Evolutionary conservation across 2,888 invertebrate genomes (phyloP), one percentile per base, ranked within the genome.

Genomic region (Mythimna ferrago): DNA sequence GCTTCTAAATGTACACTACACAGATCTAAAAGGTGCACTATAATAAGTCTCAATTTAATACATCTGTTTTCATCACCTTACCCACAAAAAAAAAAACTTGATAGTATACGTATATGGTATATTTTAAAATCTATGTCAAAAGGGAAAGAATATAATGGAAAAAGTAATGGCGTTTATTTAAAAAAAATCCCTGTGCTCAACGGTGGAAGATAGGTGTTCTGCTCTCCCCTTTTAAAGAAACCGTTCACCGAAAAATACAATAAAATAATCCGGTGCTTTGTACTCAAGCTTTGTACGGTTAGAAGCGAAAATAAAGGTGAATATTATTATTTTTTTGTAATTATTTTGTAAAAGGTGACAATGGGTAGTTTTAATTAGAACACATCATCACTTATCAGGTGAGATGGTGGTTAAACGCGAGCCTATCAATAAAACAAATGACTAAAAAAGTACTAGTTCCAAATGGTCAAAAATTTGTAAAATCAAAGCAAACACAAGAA

Each of bases 241-340:
- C 85, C 91, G 92, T 91, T 90, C 90, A 90, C 90, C 93, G 90
- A 93, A 93, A 90, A 94, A 93, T 92, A 94, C 94, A 95, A 94
- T 95, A 93, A 94, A 95, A 94, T 95, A 95, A 95, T 94, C 94
- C 93, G 81, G 81, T 85, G 91, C 92, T 93, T 94, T 94, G 93
- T 93, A 88, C 41, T 70, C n/a, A n/a, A 61, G 54, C 48, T 66
- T 44, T 61, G 75, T 81, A 81, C 54, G 53, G 81, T 70, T 19
- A 73, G 81, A 62, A 72, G 32, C 2, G 48, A 60, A 67, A 71
- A n/a, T 9, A 0, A 11, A 10, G 44, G 26, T 35, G 9, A 4
- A 7, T 6, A 10, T 57, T 19, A 53, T 44, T 51, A n/a, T 35
- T 57, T 44, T n/a, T n/a, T 26, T 48, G 9, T 5, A 32, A 26